Base-by-base conservation (phyloP, 1,140 invertebrate species). In the Cepaea nemoralis region DNA sequence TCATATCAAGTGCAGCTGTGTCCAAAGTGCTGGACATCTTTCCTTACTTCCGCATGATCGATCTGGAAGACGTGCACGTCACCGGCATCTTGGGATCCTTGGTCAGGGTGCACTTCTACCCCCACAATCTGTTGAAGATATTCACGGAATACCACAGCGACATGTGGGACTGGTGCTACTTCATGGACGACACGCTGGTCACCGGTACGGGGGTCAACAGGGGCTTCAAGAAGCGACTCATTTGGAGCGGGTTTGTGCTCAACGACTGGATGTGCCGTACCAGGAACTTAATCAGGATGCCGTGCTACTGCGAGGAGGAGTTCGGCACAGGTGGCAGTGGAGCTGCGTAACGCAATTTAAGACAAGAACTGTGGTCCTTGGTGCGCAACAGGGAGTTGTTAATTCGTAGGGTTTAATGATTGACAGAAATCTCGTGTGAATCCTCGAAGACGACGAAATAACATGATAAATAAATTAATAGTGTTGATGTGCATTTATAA, bases 41-140 rank as follows among this genome's bases (percentile, higher is more conserved):
- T 0, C 84, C 86, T 31, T 86, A 83, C 63, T 80, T 89, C 77
- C 83, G 77, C 0, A 85, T 86, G 42, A 79, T 90, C 6, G 83
- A 83, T 6, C 84, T 93, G 76, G 92, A 93, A 80, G 92, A 93
- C 74, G 91, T 89, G 0, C 92, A 88, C 84, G 87, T 92, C 10
- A 92, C 92, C 12, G 92, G 92, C 8, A 86, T 92, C 12, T 79
- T 92, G 16, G 84, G 89, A 0, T 83, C 85, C 50, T 74, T 31
- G 10, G 48, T 35, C 6, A 50, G 42, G 16, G 1, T 85, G 0
- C 78, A 85, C 2, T 83, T 80, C 12, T 81, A 87, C 3, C 85
- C 74, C 0, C 84, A 75, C 1, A 31, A 82, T 22, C 71, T 77
- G 24, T 35, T 82, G 1, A 19, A 33, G 0, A 83, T 73, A 31